A percentile compares a stretch with the other conserved stretches of the same genome.
Conservation (phyloP, 2,797 vertebrate species). For the Sebastes itinus region DNA sequence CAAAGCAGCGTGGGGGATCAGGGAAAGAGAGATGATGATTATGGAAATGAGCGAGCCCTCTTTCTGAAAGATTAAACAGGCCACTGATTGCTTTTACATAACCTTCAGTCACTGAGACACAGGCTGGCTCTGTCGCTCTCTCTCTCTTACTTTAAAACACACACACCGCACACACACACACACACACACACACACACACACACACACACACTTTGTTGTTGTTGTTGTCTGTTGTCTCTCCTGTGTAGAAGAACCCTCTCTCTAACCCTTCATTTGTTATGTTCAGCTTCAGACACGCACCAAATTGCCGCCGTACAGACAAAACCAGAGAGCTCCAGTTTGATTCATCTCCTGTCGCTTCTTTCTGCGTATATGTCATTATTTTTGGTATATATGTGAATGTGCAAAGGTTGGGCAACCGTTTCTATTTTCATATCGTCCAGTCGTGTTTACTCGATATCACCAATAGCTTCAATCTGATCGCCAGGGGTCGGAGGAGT, state of each 20-base stretch:
- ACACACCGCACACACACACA: neutral
- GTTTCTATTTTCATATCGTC: too few relatives aligned
- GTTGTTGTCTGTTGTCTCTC: slow-evolving; percentile 7
- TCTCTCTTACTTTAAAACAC: neutral
- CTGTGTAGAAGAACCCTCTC: slow-evolving; percentile 5
- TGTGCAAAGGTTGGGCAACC: neutral
- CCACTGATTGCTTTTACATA: slow-evolving; percentile 82
- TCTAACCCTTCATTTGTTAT: slow-evolving; percentile 17
- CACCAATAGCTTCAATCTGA: too few relatives aligned
- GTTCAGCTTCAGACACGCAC: slow-evolving; percentile 6
- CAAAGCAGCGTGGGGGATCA: slow-evolving; percentile 57
- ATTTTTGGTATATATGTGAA: neutral
- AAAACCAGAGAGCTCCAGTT: neutral
- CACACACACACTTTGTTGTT: neutral
- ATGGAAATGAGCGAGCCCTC: slow-evolving; percentile 77
- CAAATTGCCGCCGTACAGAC: neutral
- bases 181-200: neutral
- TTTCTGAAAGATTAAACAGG: slow-evolving; percentile 78
- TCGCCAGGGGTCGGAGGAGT: too few relatives aligned
- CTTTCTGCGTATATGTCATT: neutral
- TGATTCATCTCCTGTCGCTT: slow-evolving; percentile 14
- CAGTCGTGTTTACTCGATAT: too few relatives aligned
- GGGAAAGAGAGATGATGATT: slow-evolving; percentile 70
- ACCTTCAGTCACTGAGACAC: slow-evolving; percentile 57
- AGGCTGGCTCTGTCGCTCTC: neutral